Evolutionary conservation across 2,797 vertebrate genomes (phyloP), one percentile per base, ranked within the genome.

Genomic region (Phrynocephalus vlangalii): DNA sequence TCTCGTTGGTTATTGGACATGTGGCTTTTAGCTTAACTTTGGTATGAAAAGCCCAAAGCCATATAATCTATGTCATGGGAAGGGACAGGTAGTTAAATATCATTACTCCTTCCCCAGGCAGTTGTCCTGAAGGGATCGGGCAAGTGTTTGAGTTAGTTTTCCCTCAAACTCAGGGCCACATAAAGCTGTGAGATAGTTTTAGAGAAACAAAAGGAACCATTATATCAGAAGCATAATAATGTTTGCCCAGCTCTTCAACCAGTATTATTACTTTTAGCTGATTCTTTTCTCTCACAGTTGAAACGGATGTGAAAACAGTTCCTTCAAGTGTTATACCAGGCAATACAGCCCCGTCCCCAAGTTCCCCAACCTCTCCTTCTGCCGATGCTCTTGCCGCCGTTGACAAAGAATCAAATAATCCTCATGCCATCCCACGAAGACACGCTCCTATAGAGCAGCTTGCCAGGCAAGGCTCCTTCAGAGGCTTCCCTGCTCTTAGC

Each of bases 401-500:
- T 60, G 97, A 98, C 86, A 96, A 96, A 88, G 98, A 99, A 96
- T 95, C 94, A 73, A 95, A 89, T 94, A 97, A 97, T 88, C 97
- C 97, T 60, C 98, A 98, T 1, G 98, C 94, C 67, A 99, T 99
- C 86, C 99, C 99, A 0, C 98, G 99, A 82, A 96, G 98, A 68
- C 99, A 99, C 3, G 98, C 99, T 0, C 98, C 99, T 0, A 98
- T 98, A 60, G 99, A 99, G 76, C 98, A 98, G 3, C 97, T 99
- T 48, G 98, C 98, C 89, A 96, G 99, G 78, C 99, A 99, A 96
- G 98, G 98, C 48, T 99, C 99, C 66, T 99, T 99, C 97, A 96
- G 98, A 83, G 99, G 98, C 90, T 99, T 99, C 95, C 99, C 99
- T 0, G 98, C 96, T 50, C 99, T 99, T 77, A 99, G 98, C 94